Evolutionary conservation across 2,113 vertebrate genomes (phyloP), one percentile per base, ranked within the genome.

Genomic region (Odocoileus virginianus): DNA sequence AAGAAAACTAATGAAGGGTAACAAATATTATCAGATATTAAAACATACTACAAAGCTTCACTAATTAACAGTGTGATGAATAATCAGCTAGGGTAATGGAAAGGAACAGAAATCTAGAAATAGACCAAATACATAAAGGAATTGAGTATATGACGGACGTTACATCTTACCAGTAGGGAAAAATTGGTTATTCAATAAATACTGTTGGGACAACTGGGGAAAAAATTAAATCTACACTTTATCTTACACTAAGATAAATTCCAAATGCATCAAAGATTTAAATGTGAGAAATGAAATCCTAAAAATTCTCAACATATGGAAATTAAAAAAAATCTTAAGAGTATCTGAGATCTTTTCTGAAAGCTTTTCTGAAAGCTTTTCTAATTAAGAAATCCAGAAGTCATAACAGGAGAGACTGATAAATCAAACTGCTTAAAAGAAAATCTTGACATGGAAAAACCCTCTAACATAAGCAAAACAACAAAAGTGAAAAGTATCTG

Each of bases 261-360:
- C 28, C 15, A 85, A 92, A 96, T 82, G 16, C 67, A 87, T 83
- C 12, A 74, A 90, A 93, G 30, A 97, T 84, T 96, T 92, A 94
- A 78, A 87, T 79, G 25, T 76, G 33, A 78, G 64, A 88, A 96
- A 90, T 47, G 36, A 95, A 94, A 92, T 7, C 27, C 54, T 43
- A 88, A 79, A 79, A 79, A 84, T 61, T 19, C 17, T 87, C 28
- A 71, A 84, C 76, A 91, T 28, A 67, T 54, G 40, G 28, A 5
- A 52, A 57, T 14, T 27, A 81, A 71, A 71, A 61, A 61, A 23
- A 50, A 33, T 43, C 47, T 86, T 67, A 61, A 55, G n/a, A 74
- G 11, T 50, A 50, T 40, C 40, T 40, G 40, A 40, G 4, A 40
- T 40, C 40, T 40, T 40, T 40, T 40, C 40, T 40, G 40, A 40